Evolutionary conservation across 1,140 invertebrate genomes (phyloP).

Genomic region (Ostrea edulis): DNA sequence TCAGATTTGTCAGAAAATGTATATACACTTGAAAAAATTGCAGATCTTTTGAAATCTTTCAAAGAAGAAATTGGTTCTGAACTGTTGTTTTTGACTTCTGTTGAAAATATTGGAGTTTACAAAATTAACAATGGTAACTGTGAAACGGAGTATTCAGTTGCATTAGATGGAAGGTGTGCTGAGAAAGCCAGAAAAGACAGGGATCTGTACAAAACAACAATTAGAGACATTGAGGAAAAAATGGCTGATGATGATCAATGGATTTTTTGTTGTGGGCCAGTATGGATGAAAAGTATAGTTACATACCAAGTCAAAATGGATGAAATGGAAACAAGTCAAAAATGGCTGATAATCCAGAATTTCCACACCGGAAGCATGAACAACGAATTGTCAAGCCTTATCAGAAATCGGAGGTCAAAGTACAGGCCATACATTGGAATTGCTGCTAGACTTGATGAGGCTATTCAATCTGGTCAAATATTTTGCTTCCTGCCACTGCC

Average conservation of each 20-base stretch:
- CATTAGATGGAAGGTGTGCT: constrained; percentile 7
- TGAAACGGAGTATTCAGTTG: background rate
- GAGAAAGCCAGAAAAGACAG: constrained; percentile 11
- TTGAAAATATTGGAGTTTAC: constrained; percentile 46
- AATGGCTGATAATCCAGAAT: constrained; percentile 41
- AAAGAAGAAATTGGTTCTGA: constrained; percentile 54
- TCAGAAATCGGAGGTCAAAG: constrained; percentile 4
- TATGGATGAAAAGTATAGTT: background rate
- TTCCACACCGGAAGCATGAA: constrained; percentile 38
- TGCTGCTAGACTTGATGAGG: constrained; percentile 4
- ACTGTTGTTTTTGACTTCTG: constrained; percentile 65
- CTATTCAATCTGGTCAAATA: constrained; percentile 44
- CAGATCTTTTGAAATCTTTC: constrained; percentile 61
- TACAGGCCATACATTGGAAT: constrained; percentile 52
- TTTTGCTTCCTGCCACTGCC: constrained; percentile 75
- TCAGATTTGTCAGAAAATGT: constrained; percentile 57
- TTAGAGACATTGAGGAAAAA: background rate
- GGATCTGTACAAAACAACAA: background rate
- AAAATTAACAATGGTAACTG: background rate
- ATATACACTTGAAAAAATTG: constrained; percentile 58
- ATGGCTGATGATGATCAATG: background rate
- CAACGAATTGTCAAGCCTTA: background rate
- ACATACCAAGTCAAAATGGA: background rate
- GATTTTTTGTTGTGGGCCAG: background rate
- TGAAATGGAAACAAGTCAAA: background rate